phyloP scores from a whole-genome alignment of 2,797 vertebrate species.

The Trachurus trachurus region DNA sequence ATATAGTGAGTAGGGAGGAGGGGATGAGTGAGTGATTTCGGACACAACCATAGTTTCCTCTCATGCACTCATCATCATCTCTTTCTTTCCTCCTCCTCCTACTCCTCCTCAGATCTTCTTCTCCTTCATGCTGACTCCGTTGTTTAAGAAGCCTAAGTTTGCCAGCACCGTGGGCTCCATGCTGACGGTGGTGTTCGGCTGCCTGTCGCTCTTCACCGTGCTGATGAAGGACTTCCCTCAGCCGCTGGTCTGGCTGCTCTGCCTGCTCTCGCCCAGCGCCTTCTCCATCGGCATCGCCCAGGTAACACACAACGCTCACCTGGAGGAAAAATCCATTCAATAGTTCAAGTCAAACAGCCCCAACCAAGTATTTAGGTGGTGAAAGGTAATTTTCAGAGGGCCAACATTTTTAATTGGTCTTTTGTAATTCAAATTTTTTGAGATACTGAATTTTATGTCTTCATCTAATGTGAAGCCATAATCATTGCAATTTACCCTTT shows the following conservation, averaged over 20 bases:
- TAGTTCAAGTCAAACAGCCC: too few relatives aligned
- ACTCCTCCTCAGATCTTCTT: conserved; percentile 90
- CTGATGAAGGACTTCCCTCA: conserved; percentile 93
- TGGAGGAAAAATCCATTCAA: too few relatives aligned
- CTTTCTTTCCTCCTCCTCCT: not conserved
- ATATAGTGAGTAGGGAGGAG: too few relatives aligned
- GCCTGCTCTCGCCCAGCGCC: conserved; percentile 94
- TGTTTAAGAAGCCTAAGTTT: conserved; percentile 97
- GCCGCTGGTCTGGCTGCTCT: conserved; percentile 92
- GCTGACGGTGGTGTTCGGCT: conserved; percentile 92
- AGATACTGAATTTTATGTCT: too few relatives aligned
- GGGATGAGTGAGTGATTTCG: too few relatives aligned
- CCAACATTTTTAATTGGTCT: too few relatives aligned
- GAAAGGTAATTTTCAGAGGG: too few relatives aligned
- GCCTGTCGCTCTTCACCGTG: conserved; percentile 93
- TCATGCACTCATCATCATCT: not conserved
- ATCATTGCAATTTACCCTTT: too few relatives aligned
- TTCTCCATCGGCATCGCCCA: conserved; percentile 95
- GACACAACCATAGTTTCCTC: too few relatives aligned
- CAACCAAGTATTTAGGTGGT: too few relatives aligned
- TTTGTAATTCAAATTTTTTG: too few relatives aligned
- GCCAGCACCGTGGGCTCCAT: conserved; percentile 95
- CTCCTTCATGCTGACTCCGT: conserved; percentile 95
- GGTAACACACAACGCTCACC: conserved; percentile 75
- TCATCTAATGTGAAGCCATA: too few relatives aligned